Conservation (phyloP, 2,888 invertebrate genomes). For the Atherix ibis region DNA sequence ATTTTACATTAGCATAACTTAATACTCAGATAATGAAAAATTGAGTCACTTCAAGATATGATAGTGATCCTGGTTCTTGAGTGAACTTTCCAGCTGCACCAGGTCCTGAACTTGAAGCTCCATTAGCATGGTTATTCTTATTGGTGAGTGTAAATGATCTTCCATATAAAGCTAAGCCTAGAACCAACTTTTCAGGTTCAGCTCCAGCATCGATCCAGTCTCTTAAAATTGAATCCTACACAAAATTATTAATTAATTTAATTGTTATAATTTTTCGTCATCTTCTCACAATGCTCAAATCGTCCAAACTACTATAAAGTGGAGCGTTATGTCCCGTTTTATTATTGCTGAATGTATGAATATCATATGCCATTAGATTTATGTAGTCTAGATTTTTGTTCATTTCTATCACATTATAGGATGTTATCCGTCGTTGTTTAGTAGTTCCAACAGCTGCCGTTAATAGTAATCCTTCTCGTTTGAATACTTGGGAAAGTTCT, state of each 20-base stretch:
- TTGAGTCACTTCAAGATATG: conserved; percentile 41
- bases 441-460: conserved; percentile 39
- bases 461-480: conserved; percentile 28
- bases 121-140: conserved; percentile 25
- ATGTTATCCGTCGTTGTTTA: conserved; percentile 26
- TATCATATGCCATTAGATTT: conserved; percentile 42
- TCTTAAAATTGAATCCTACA: conserved; percentile 16
- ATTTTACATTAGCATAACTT: too few species aligned
- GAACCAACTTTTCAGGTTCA: conserved; percentile 23
- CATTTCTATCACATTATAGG: conserved; percentile 37
- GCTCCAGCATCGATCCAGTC: conserved; percentile 29
- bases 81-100: conserved; percentile 36
- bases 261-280: conserved; percentile 21
- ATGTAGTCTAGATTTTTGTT: conserved; percentile 35
- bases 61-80: conserved; percentile 33
- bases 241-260: background rate
- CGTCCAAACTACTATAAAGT: too few species aligned
- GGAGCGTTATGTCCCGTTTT: conserved; percentile 37
- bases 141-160: conserved; percentile 29
- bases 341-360: conserved; percentile 37
- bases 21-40: too few species aligned
- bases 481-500: conserved; percentile 18
- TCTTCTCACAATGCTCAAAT: too few species aligned
- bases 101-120: conserved; percentile 31
- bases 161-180: conserved; percentile 33